These are phyloP conservation scores for Gadus macrocephalus DNA, from an alignment of 2,113 vertebrate genomes.

Conservation along the genomic window DNA sequence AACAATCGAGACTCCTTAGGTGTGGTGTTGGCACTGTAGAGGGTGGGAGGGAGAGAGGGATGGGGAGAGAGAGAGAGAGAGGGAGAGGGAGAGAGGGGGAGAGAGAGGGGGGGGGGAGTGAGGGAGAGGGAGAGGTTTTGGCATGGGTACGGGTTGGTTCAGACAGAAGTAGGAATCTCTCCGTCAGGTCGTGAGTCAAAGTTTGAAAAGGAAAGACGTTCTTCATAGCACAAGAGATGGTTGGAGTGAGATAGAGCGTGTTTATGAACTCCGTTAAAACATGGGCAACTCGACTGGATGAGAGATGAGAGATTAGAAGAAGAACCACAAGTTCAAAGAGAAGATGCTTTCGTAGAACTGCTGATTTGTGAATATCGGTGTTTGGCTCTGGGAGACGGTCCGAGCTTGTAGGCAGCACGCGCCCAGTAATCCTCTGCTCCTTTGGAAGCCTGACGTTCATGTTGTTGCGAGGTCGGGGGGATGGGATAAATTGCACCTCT, in stretches of 20 bases:
- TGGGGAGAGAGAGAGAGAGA: too few species aligned
- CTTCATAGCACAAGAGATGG: conserved; percentile 21
- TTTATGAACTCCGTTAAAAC: neutral
- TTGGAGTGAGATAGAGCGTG: too few species aligned
- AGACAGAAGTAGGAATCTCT: too few species aligned
- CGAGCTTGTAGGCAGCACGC: conserved; percentile 32
- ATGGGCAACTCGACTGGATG: conserved; percentile 23
- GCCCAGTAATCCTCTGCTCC: conserved; percentile 53
- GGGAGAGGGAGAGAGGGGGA: too few species aligned
- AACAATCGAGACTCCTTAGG: conserved; percentile 58
- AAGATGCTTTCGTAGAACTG: neutral
- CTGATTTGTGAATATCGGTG: conserved; percentile 27
- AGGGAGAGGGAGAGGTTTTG: conserved; percentile 29
- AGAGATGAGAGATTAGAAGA: conserved; percentile 22
- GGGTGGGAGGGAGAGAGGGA: conserved; percentile 10
- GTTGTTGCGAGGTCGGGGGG: conserved; percentile 21
- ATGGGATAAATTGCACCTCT: conserved; percentile 71
- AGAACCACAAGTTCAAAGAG: conserved; percentile 12
- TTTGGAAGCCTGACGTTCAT: conserved; percentile 73
- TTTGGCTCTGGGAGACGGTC: conserved; percentile 32
- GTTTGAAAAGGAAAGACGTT: conserved; percentile 52
- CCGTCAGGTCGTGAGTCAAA: too few species aligned
- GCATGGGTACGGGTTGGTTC: conserved; percentile 11
- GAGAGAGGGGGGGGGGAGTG: too few species aligned
- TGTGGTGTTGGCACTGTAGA: conserved; percentile 26